Conservation (phyloP, 2,113 vertebrate species). For the Eira barbara region DNA sequence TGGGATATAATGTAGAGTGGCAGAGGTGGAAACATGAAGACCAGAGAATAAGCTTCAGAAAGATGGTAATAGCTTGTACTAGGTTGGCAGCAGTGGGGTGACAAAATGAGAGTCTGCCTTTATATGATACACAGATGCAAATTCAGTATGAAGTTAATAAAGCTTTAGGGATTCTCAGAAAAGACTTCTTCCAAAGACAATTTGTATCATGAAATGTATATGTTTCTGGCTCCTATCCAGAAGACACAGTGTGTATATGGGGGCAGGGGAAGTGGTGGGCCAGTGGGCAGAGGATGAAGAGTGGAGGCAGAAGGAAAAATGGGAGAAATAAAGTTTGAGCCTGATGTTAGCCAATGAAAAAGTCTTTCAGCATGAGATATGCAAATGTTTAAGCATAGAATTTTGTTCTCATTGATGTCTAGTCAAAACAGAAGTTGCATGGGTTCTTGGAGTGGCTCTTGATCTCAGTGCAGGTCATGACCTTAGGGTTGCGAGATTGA, state of each 20-base stretch:
- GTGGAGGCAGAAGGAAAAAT: not conserved
- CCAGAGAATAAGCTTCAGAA: not conserved
- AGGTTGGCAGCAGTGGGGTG: not conserved
- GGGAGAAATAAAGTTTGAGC: not conserved
- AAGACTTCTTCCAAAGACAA: not conserved
- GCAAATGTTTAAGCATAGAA: not conserved
- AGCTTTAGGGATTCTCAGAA: not conserved
- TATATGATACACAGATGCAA: not conserved
- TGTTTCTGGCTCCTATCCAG: not conserved
- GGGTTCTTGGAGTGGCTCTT: not conserved
- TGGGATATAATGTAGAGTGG: not conserved
- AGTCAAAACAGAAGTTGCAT: not conserved
- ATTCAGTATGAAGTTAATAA: not conserved
- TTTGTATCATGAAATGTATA: not conserved
- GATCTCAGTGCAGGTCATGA: not conserved
- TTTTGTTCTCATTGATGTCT: not conserved
- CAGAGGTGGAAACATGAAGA: not conserved
- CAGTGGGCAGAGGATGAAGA: fast-evolving
- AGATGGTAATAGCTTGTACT: not conserved
- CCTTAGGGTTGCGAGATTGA: not conserved
- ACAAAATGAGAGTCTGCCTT: not conserved
- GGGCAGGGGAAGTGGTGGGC: no score
- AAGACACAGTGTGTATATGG: no score
- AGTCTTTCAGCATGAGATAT: not conserved
- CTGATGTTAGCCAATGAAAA: not conserved